A percentile compares a stretch with the other conserved stretches of the same genome.
Conservation (phyloP, 2,797 vertebrate species). For the Rhynchotus rufescens region DNA sequence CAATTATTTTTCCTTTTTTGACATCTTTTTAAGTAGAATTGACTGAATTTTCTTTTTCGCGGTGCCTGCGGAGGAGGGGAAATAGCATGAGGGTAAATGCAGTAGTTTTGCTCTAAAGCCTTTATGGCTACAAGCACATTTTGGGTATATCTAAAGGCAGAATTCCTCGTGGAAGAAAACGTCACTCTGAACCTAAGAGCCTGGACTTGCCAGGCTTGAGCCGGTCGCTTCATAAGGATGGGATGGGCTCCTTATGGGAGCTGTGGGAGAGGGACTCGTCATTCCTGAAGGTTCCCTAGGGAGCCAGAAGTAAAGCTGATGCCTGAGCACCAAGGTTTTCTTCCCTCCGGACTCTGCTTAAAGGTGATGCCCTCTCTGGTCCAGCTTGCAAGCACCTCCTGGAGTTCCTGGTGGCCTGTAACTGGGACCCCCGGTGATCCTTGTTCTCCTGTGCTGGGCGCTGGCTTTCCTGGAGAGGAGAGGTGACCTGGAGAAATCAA, state of each 20-base stretch:
- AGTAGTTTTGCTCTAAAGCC: not conserved
- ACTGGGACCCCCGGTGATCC: not conserved
- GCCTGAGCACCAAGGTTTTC: not conserved
- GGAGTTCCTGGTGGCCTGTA: not conserved
- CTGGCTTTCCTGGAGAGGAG: not conserved
- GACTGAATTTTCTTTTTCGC: not conserved
- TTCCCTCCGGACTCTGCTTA: not conserved
- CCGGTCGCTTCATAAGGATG: not conserved
- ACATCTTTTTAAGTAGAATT: not conserved
- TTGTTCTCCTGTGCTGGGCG: not conserved
- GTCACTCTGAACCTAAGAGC: not conserved
- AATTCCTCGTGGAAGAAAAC: not conserved
- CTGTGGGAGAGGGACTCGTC: not conserved
- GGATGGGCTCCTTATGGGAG: not conserved
- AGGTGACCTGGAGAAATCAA: not conserved
- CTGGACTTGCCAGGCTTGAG: not conserved
- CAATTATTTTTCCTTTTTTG: not conserved
- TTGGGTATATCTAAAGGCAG: not conserved
- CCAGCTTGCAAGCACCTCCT: rapidly evolving
- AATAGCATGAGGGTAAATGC: not conserved
- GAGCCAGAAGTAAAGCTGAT: not conserved
- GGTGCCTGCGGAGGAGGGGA: not conserved
- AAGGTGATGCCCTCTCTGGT: not conserved
- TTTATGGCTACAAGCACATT: not conserved
- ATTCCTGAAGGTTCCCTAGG: not conserved